Base-by-base conservation (phyloP, 1,140 invertebrate species). In the Gonatopus flavifemur region DNA sequence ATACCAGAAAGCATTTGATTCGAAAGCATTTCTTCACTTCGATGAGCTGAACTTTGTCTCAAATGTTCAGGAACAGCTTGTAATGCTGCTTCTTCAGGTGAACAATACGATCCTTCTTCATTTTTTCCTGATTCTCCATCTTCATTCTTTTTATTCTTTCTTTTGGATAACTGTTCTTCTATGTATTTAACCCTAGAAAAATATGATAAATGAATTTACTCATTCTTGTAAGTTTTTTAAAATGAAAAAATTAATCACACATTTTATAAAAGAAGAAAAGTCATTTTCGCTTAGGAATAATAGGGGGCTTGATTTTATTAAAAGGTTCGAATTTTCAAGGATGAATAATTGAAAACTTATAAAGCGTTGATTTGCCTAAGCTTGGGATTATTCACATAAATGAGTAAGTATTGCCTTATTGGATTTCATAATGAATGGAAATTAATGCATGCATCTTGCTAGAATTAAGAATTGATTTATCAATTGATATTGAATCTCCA, bases 1-100 rank as follows among this genome's bases (percentile, higher is more conserved):
- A 99, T 99, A 44, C 98, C 98, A 70, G 93, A 97, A 2, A 99
- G 80, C 97, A 99, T 99, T 83, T 99, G 97, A 83, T 98, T 98
- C 5, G 96, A 98, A 57, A 99, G 86, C 93, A 99, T 98, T 80
- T 99, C 98, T 78, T 99, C 96, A 13, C 91, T 95, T 65, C 83
- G 70, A 52, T 93, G 91, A 2, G 86, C 82, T 8, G 89, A 89
- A 12, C 89, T 90, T 57, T 86, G 85, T 64, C 87, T 80, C 37
- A 98, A 80, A 76, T 97, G 89, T 66, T 94, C 90, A 10, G 95
- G 95, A 15, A 94, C 82, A 10, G 91, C 87, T 59, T 86, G 82
- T 16, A 94, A 77, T 1, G 91, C 91, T 31, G 90, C 90, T 78
- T 94, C 90, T 76, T 94, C 91, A 2, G 91, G 90, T 20, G 89